Evolutionary conservation across 2,797 vertebrate species (phyloP).

Genomic region (Helarctos malayanus): DNA sequence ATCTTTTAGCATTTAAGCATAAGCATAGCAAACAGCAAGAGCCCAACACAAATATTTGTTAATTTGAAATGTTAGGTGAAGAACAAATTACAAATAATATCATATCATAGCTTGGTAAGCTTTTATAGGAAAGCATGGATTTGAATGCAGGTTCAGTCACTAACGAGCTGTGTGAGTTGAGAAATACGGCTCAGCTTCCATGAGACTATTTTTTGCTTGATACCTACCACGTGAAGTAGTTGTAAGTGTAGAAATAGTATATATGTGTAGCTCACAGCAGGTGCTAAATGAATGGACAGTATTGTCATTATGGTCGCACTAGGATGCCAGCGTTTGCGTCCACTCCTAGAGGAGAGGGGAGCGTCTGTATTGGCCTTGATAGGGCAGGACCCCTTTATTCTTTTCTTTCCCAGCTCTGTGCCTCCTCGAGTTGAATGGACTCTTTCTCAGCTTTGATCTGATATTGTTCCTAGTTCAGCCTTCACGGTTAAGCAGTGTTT

Average conservation of each 20-base stretch:
- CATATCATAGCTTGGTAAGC: not conserved
- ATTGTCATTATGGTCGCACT: not conserved
- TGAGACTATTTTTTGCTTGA: not conserved
- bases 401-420: not conserved
- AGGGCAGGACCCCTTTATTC: not conserved
- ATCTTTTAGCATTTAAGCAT: not conserved
- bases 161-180: not conserved
- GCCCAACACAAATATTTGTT: not conserved
- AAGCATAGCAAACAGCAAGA: not conserved
- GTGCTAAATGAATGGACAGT: not conserved
- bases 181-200: not conserved
- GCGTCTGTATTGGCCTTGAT: not conserved
- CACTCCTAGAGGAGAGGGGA: not conserved
- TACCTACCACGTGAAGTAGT: not conserved
- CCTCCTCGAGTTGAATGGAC: not conserved
- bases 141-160: not conserved
- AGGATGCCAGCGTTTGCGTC: not conserved
- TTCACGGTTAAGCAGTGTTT: not conserved
- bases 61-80: conserved; percentile 18
- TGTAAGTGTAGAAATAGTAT: not conserved
- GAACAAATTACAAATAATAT: not conserved
- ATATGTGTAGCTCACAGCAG: not conserved
- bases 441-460: not conserved
- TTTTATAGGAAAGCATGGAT: conserved; percentile 7
- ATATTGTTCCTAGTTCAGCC: not conserved